phyloP scores from a whole-genome alignment of 2,113 vertebrate genomes.

The Hypocryptadius cinnamomeus region DNA sequence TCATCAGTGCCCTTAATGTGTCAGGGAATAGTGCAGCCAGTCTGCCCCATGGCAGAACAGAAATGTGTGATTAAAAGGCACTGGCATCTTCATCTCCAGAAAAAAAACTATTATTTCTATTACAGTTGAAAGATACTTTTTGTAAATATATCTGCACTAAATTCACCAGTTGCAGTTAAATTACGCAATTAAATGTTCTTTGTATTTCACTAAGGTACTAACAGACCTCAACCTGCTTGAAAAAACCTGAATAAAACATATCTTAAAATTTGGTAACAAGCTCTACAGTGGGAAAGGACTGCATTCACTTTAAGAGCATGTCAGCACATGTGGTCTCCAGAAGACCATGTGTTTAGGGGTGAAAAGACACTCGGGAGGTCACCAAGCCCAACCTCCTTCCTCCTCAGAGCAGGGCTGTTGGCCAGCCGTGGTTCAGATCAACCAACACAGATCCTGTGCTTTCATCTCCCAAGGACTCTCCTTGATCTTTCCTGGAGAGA shows the following conservation, averaged over 20 bases:
- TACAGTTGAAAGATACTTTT: background rate
- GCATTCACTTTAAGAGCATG: background rate
- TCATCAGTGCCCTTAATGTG: background rate
- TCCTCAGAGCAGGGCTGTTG: background rate
- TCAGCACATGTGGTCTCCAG: background rate
- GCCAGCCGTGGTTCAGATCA: background rate
- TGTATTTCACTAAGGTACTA: background rate
- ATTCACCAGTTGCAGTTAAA: background rate
- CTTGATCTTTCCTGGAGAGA: background rate
- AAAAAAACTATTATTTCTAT: background rate
- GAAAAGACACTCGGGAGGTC: background rate
- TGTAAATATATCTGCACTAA: background rate
- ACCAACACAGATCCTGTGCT: background rate
- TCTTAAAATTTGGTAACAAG: background rate
- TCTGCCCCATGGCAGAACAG: background rate
- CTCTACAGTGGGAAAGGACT: background rate
- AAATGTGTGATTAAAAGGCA: background rate
- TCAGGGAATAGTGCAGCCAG: background rate
- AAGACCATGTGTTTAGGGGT: background rate
- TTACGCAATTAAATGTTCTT: background rate
- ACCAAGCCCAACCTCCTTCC: background rate
- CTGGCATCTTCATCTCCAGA: background rate
- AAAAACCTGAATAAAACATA: background rate
- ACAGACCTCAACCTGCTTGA: background rate
- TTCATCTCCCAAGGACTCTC: background rate